These are phyloP conservation scores for Pammene aurita DNA, from an alignment of 2,888 invertebrate species.

Conservation along the genomic window DNA sequence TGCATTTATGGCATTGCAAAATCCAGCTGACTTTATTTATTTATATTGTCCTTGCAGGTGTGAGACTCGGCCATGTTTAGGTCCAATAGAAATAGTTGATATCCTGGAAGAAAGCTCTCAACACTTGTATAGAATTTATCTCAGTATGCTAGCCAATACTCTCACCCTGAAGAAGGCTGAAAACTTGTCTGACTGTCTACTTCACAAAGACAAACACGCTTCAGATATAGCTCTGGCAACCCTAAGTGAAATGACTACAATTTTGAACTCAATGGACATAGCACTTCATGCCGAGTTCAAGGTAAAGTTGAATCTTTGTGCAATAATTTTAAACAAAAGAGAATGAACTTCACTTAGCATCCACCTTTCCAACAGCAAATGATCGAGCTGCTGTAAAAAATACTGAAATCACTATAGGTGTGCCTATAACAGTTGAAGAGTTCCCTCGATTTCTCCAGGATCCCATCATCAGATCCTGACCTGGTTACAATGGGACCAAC, in stretches of 20 bases:
- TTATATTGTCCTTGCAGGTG: constrained; percentile 46
- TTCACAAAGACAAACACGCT: constrained; percentile 73
- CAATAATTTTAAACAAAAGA: no score
- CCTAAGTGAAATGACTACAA: constrained; percentile 65
- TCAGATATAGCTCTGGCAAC: constrained; percentile 70
- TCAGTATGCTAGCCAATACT: constrained; percentile 71
- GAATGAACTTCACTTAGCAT: no score
- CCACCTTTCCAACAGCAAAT: no score
- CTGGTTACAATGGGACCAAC: no score
- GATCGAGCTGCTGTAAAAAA: no score
- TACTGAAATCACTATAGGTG: no score
- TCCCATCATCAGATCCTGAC: no score
- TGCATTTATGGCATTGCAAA: no score
- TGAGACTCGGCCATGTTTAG: constrained; percentile 50
- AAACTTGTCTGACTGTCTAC: constrained; percentile 63
- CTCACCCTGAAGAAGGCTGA: constrained; percentile 67
- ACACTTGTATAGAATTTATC: constrained; percentile 71
- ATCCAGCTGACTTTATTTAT: no score
- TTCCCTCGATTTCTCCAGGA: no score
- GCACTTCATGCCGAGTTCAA: constrained; percentile 67
- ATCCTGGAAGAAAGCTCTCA: constrained; percentile 72
- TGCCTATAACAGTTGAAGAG: no score
- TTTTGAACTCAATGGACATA: constrained; percentile 73
- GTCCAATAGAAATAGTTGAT: constrained; percentile 65
- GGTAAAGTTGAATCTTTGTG: constrained; percentile 53